phyloP scores from a whole-genome alignment of 2,113 vertebrate species.

The Acrocephalus kingi region DNA sequence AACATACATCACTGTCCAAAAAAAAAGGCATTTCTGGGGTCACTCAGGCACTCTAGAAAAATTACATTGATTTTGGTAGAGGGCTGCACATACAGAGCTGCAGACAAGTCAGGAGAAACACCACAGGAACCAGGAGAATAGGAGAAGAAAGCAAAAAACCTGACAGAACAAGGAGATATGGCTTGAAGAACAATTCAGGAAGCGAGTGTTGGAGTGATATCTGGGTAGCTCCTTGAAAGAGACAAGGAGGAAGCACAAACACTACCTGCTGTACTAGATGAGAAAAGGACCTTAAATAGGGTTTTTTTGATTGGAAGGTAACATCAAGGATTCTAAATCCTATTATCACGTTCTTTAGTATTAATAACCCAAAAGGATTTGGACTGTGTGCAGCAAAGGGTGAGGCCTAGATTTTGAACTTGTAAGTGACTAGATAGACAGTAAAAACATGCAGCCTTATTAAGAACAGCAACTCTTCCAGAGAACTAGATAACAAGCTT shows the following conservation, averaged over 20 bases:
- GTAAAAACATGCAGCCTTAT: neutral
- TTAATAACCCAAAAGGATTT: neutral
- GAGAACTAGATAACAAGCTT: neutral
- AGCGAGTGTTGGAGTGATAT: neutral
- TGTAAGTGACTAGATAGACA: neutral
- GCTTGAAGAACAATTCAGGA: neutral
- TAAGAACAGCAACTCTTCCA: neutral
- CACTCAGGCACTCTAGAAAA: neutral
- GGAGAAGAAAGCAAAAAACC: neutral
- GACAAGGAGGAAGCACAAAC: neutral
- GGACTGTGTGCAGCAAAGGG: neutral
- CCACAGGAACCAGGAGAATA: neutral
- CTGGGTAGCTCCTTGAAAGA: neutral
- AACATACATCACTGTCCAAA: neutral
- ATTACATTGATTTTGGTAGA: neutral
- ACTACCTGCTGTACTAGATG: neutral
- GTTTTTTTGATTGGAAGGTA: neutral
- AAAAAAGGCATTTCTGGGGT: neutral
- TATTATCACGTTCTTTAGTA: neutral
- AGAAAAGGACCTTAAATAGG: neutral
- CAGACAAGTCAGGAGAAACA: neutral
- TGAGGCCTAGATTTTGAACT: neutral
- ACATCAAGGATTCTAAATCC: neutral
- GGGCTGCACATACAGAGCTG: neutral
- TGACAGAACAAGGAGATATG: neutral